Evolutionary conservation across 2,797 vertebrate species (phyloP), one percentile per base, ranked within the genome.

Genomic region (Mus caroli): DNA sequence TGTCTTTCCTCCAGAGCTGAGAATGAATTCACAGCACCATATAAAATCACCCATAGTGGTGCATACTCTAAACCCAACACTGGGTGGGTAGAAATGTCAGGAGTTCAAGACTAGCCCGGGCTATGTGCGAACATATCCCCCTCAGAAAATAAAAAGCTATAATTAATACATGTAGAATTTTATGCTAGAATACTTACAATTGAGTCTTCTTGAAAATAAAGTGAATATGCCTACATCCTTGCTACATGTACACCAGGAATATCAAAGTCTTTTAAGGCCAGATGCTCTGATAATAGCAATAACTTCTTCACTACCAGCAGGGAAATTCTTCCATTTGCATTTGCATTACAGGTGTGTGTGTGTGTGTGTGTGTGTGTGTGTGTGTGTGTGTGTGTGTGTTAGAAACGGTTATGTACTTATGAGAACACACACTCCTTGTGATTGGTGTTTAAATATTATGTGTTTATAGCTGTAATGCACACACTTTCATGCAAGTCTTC

Each of bases 241-340:
- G 43, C 26, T 60, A 77, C 26, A 85, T 28, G 43, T 67, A 4
- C 1, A 77, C 75, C 58, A 92, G 58, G 37, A 88, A 64, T 73
- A 90, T 76, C 52, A 73, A 94, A 69, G 6, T 76, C 79, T 56
- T 94, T 88, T 95, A 62, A 89, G 52, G 22, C 19, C 34, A 83
- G 34, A 28, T 91, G 54, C 62, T 96, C 43, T 54, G 31, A 77
- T 80, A 56, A 92, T 52, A 90, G 22, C 24, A 97, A 80, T 93
- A 92, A 54, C 12, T 87, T 1, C 56, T 90, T 88, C 26, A 58
- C 31, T 13, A 43, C 26, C 83, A 37, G 1, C 22, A 56, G 19
- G 3, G 46, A 46, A 46, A 43, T 43, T 43, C 43, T 43, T 43
- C 43, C 43, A 43, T 43, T 43, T 43, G 43, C 43, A 43, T 43